Base-by-base conservation (phyloP, 2,797 vertebrate species). In the Lycodopsis pacificus region DNA sequence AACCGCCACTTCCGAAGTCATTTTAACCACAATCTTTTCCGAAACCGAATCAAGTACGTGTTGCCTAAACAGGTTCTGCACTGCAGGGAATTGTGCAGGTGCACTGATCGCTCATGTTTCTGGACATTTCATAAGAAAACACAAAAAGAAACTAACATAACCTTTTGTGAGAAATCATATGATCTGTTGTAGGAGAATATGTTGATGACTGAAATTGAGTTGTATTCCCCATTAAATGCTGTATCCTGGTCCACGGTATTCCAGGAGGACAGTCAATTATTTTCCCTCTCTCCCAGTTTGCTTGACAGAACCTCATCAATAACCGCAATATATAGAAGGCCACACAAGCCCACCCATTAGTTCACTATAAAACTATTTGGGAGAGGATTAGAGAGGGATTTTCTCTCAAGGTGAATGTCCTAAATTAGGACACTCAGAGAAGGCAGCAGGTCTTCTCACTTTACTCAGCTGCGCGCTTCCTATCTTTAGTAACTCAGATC, bases 391-490 rank as follows among this genome's bases (percentile, higher is more conserved):
- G 68, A 76, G 58, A 71, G 56, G 75, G 80, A 90, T 90, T 90
- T 91, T 79, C 54, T 88, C 86, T 88, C 86, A 90, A 90, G 88
- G 89, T 92, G 87, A 88, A 83, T 34, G 61, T 70, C 77, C 86
- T 64, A 90, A 86, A 63, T 90, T 81, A 76, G 85, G 87, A 83
- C 81, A 58, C 64, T 72, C 25, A 48, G 71, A 68, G 80, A 83
- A 83, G 79, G 65, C 77, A 13, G 51, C 54, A 38, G 15, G 88
- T 79, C 82, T 66, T 86, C 86, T 91, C 90, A 82, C 80, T 93
- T 91, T 89, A 85, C 90, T 81, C 80, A 79, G 89, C 90, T 89
- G 85, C 85, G 80, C 63, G 22, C 71, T 63, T 81, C 87, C 89
- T 87, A 89, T 86, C 70, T 89, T 88, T 89, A 81, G 87, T 57